These are phyloP conservation scores for Clivina fossor DNA, from an alignment of 2,888 invertebrate species.

Conservation along the genomic window DNA sequence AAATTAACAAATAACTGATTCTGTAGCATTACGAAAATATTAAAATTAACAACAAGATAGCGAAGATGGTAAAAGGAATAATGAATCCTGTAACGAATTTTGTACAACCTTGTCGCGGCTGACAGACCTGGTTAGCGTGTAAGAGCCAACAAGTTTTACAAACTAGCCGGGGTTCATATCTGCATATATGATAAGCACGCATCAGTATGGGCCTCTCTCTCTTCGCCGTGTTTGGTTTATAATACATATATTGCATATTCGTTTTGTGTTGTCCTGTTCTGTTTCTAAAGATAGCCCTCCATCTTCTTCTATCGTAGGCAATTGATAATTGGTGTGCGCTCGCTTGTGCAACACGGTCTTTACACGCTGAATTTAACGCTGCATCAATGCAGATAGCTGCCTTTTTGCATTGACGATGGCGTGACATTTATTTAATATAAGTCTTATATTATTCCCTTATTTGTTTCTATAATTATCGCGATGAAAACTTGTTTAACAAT, in stretches of 20 bases:
- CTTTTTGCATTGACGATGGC: not conserved
- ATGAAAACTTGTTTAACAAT: not conserved
- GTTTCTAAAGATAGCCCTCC: too few relatives aligned
- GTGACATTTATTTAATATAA: constrained; percentile 3
- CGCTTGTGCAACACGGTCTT: not conserved
- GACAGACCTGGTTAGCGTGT: constrained; percentile 33
- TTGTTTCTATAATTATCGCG: not conserved
- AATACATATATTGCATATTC: too few relatives aligned
- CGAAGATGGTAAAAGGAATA: too few relatives aligned
- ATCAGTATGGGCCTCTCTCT: constrained; percentile 3
- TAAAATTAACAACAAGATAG: too few relatives aligned
- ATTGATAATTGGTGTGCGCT: too few relatives aligned
- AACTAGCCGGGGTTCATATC: constrained; percentile 33
- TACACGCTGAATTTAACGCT: not conserved
- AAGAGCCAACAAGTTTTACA: constrained; percentile 28
- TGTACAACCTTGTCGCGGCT: constrained; percentile 27
- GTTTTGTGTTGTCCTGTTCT: too few relatives aligned
- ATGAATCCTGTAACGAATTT: constrained; percentile 1
- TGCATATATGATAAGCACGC: constrained; percentile 34
- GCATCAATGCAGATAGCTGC: not conserved
- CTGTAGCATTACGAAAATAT: too few relatives aligned
- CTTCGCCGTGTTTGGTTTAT: constrained; percentile 6
- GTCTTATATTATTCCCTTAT: constrained; percentile 5
- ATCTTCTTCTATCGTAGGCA: too few relatives aligned
- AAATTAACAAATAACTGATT: too few relatives aligned